Base-by-base conservation (phyloP, 2,888 invertebrate species). In the Catotricha subobsoleta region DNA sequence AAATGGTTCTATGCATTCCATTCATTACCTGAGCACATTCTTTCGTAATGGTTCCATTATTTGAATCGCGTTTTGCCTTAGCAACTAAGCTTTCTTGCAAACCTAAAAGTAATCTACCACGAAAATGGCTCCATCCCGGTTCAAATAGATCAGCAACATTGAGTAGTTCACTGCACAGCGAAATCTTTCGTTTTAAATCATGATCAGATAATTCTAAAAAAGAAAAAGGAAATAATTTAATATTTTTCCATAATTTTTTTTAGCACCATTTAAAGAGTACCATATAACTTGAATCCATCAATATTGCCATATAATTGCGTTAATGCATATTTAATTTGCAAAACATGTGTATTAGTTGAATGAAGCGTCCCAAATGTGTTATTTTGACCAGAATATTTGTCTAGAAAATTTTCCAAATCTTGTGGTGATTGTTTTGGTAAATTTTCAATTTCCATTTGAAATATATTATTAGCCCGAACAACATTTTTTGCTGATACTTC, bases 281-380 rank as follows among this genome's bases (percentile, higher is more conserved):
- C 74, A 52, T 66, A 51, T 48, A 72, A 59, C 25, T 53, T 52
- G 50, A 67, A 74, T 48, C 71, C 73, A 43, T 68, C 64, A 6
- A 62, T 59, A 55, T 71, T 72, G 44, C 77, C 77, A 53, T 79
- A 79, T 46, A 80, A 66, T 55, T 80, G 79, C 37, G 71, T 65
- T 27, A 81, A 59, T 3, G 75, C 74, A 53, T 78, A 70, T 53
- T 80, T 80, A 2, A 76, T 71, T 53, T 76, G 72, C 15, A 80
- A 56, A 1, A 76, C 64, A 48, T 79, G 70, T 50, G 72, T 74
- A 50, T 80, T 80, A 30, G 63, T 71, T 2, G 73, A 69, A 55
- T 80, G 80, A 41, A 81, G 55, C 6, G 72, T 69, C 41, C 68
- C 66, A n/a, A n/a, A n/a, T n/a, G n/a, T n/a, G n/a, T n/a, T n/a